These are phyloP conservation scores for Sardina pilchardus DNA, from an alignment of 2,113 vertebrate species.

Conservation along the genomic window DNA sequence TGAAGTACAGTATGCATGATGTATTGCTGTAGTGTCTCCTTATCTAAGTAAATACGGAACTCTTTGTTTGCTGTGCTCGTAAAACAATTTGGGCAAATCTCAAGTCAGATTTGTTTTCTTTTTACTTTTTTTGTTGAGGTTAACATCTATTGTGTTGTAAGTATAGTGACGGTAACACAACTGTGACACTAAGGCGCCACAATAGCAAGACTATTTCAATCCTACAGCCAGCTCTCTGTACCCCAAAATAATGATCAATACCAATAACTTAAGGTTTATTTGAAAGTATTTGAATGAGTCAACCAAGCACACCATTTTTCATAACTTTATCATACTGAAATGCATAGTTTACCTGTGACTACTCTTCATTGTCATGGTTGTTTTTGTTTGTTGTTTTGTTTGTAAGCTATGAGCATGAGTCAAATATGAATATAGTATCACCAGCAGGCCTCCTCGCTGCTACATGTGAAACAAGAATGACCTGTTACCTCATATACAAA, in stretches of 20 bases:
- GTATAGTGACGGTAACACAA: too few relatives aligned
- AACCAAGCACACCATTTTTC: not conserved
- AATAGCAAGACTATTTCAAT: too few relatives aligned
- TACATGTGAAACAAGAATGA: not conserved
- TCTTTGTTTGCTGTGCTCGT: not conserved
- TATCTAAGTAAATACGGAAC: not conserved
- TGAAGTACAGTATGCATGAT: not conserved
- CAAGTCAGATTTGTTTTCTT: not conserved
- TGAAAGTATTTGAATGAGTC: not conserved
- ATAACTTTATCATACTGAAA: not conserved
- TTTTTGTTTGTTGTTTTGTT: not conserved
- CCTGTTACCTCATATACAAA: conserved; percentile 9
- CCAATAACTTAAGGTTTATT: not conserved
- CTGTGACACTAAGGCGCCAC: too few relatives aligned
- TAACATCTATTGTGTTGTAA: not conserved
- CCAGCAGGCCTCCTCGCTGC: not conserved
- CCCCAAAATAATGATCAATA: too few relatives aligned
- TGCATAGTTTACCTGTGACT: not conserved
- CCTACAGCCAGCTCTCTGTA: too few relatives aligned
- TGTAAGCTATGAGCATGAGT: not conserved
- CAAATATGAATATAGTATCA: not conserved
- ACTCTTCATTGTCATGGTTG: not conserved
- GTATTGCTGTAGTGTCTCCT: not conserved
- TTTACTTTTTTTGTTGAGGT: not conserved
- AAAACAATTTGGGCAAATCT: not conserved